These are phyloP conservation scores for Conus ventricosus DNA, from an alignment of 1,140 invertebrate species.

Conservation along the genomic window DNA sequence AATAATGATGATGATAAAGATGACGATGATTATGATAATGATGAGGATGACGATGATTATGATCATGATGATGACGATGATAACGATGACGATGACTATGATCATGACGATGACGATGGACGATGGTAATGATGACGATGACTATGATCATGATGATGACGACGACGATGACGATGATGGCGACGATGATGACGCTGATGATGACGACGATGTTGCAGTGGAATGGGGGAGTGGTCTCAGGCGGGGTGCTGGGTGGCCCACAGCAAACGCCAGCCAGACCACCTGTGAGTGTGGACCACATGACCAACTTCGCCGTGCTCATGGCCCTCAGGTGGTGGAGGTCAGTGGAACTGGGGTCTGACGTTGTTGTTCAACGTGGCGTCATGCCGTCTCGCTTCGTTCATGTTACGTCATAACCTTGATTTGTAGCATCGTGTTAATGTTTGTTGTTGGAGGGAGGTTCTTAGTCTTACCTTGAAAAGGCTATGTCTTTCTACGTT, in stretches of 20 bases:
- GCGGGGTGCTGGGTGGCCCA: conserved; percentile 58
- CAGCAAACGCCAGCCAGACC: conserved; percentile 77
- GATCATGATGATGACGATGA: neutral
- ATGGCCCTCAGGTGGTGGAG: conserved; percentile 80
- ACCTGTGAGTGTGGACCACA: conserved; percentile 95
- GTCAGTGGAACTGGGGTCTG: conserved; percentile 37
- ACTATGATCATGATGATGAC: neutral
- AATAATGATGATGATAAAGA: neutral
- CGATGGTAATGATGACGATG: neutral
- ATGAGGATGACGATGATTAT: neutral
- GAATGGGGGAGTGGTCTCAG: conserved; percentile 61
- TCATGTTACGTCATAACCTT: too few relatives aligned
- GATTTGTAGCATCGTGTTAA: too few relatives aligned
- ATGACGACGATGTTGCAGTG: neutral
- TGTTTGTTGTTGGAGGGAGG: too few relatives aligned
- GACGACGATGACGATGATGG: neutral
- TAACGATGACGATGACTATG: neutral
- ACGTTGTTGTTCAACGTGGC: neutral
- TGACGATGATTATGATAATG: neutral
- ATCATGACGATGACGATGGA: neutral
- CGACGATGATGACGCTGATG: neutral
- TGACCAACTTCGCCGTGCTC: conserved; percentile 93
- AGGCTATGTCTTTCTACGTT: too few relatives aligned
- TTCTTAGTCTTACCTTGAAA: too few relatives aligned
- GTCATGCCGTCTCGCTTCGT: too few relatives aligned